phyloP scores from a whole-genome alignment of 1,140 invertebrate genomes.

The Colletes gigas region DNA sequence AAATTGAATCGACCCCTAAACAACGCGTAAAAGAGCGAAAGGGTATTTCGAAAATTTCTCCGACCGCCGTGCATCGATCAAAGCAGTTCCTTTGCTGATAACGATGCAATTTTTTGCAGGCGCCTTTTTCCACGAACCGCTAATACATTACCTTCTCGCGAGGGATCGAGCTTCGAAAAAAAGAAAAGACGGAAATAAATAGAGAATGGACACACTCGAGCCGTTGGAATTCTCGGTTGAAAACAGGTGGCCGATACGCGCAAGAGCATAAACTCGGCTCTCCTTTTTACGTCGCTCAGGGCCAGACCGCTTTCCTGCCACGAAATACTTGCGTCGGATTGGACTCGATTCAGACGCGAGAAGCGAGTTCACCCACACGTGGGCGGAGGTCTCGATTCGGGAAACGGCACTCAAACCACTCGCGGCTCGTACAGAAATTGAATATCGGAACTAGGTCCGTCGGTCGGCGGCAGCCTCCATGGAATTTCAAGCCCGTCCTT shows the following conservation, averaged over 20 bases:
- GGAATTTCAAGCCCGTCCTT: conserved; percentile 22
- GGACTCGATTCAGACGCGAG: conserved; percentile 27
- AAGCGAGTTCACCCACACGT: conserved; percentile 21
- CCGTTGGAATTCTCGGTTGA: background rate
- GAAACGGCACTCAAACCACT: background rate
- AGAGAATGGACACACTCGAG: background rate
- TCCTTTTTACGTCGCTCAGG: conserved; percentile 3
- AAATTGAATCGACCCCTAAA: too few species aligned
- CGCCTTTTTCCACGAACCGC: too few species aligned
- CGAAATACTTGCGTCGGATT: conserved; percentile 20
- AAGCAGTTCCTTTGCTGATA: too few species aligned
- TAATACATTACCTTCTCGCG: too few species aligned
- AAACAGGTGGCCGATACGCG: conserved; percentile 38
- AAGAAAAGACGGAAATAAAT: too few species aligned
- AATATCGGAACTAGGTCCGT: conserved; percentile 45
- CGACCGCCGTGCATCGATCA: too few species aligned
- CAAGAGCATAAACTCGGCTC: conserved; percentile 12
- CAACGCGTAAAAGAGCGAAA: too few species aligned
- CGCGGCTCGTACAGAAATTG: conserved; percentile 37
- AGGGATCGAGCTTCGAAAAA: too few species aligned
- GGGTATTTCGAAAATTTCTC: too few species aligned
- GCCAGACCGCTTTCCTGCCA: background rate
- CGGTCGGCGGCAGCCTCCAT: background rate
- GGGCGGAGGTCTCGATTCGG: conserved; percentile 25
- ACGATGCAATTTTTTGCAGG: too few species aligned